A percentile compares a stretch with the other conserved stretches of the same genome.
phyloP scores from a whole-genome alignment of 2,888 invertebrate species.

The Leucophenga maculata region DNA sequence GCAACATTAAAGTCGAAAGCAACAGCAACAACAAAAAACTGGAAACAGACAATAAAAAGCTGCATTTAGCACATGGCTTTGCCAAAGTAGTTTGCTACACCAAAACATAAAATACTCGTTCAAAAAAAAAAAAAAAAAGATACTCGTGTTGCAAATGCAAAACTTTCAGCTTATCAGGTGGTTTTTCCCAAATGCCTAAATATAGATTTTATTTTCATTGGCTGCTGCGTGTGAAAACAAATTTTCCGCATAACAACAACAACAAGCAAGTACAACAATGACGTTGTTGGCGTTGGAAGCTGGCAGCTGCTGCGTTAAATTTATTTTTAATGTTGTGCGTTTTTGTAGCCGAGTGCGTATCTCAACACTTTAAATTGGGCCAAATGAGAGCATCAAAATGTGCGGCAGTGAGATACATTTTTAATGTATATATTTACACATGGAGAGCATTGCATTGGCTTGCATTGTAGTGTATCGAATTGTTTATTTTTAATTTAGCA shows the following conservation, averaged over 20 bases:
- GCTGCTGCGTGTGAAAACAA: neutral
- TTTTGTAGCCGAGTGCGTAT: neutral
- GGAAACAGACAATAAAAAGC: too few relatives aligned
- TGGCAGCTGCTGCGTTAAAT: slow-evolving; percentile 8
- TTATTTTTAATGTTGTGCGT: slow-evolving; percentile 10
- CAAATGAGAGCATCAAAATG: neutral
- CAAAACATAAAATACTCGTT: too few relatives aligned
- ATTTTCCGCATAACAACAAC: neutral
- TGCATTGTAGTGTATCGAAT: too few relatives aligned
- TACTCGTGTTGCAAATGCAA: neutral
- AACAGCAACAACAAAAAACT: too few relatives aligned
- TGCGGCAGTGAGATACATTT: neutral
- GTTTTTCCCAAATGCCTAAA: slow-evolving; percentile 58
- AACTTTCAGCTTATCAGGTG: slow-evolving; percentile 57
- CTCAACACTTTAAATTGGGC: neutral
- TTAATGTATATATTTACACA: neutral
- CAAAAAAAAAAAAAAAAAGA: too few relatives aligned
- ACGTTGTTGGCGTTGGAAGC: neutral
- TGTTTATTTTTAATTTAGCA: slow-evolving; percentile 61
- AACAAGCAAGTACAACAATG: neutral
- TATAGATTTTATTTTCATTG: slow-evolving; percentile 56
- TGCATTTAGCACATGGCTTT: too few relatives aligned
- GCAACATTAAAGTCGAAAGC: too few relatives aligned
- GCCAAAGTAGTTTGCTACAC: too few relatives aligned
- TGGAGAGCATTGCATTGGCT: slow-evolving; percentile 28